Base-by-base conservation (phyloP, 2,113 vertebrate species). In the Hippocampus comes region DNA sequence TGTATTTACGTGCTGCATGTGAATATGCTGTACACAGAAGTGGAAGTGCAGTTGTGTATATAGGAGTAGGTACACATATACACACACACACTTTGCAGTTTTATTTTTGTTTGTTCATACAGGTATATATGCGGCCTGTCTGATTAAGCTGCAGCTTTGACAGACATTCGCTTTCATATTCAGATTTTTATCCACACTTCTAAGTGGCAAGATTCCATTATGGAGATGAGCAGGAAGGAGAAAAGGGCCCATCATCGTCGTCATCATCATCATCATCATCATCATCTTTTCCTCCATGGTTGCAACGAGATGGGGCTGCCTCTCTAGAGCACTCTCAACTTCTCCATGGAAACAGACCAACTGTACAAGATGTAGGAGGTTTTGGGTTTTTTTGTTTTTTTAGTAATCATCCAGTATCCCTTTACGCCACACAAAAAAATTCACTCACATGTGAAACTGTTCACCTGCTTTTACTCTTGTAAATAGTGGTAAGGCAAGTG, bases 271-370 rank as follows among this genome's bases (percentile, higher is more conserved):
- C 76, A 61, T 67, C 76, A 72, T 57, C 71, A 74, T 64, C 70
- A 74, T 81, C 77, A 73, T 63, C 68, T 66, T 61, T 74, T 14
- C 71, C 51, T 67, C 67, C 73, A 59, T 48, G 48, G 73, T 53
- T n/a, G 75, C 59, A 79, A 83, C 34, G 56, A 64, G 65, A 82
- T 75, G 74, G 63, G 79, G 78, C 53, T 4, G 3, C 71, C 80
- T 81, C 83, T 73, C 73, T 55, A 83, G 72, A 77, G 59, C 57
- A 21, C 81, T 79, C 75, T 70, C n/a, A 27, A 27, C 73, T 74
- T 86, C 77, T 76, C 84, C 86, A 83, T 83, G 76, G 84, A 73
- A 82, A 89, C 83, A 73, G 71, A 79, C 61, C 74, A 64, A 73
- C 14, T 49, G 72, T 78, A 64, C 69, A 82, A 68, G 64, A 66